Evolutionary conservation across 2,888 invertebrate species (phyloP).

Genomic region (Candidula unifasciata): DNA sequence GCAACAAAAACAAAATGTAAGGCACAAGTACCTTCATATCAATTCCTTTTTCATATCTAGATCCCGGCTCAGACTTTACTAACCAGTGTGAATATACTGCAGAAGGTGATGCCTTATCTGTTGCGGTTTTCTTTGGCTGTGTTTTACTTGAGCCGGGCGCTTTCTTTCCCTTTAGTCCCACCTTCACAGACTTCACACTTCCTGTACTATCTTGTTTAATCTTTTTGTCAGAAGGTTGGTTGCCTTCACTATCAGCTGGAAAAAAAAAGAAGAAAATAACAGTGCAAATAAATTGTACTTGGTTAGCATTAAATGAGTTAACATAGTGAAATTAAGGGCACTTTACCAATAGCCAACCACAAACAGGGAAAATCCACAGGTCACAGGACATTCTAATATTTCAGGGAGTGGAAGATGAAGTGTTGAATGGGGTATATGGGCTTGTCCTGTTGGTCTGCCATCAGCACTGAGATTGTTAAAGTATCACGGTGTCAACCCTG

Average conservation of each 20-base stretch:
- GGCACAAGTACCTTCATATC: slow-evolving; percentile 72
- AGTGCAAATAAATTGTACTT: neutral
- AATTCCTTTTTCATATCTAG: slow-evolving; percentile 72
- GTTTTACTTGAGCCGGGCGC: neutral
- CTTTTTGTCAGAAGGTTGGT: neutral
- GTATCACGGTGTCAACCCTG: too few relatives aligned
- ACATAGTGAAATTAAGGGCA: too few relatives aligned
- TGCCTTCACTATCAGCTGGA: neutral
- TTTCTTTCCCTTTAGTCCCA: neutral
- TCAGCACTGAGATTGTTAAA: too few relatives aligned
- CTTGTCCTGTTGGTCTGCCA: too few relatives aligned
- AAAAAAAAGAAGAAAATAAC: neutral
- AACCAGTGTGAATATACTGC: slow-evolving; percentile 63
- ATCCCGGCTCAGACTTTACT: slow-evolving; percentile 75
- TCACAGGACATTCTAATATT: too few relatives aligned
- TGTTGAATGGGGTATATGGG: too few relatives aligned
- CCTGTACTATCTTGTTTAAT: neutral
- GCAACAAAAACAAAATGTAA: neutral
- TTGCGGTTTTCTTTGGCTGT: neutral
- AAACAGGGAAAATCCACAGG: too few relatives aligned
- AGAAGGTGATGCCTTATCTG: neutral
- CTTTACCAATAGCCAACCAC: too few relatives aligned
- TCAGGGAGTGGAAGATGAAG: too few relatives aligned
- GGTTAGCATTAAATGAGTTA: too few relatives aligned
- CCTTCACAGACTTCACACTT: neutral